Evolutionary conservation across 2,113 vertebrate species (phyloP).

Genomic region (Tyto alba): DNA sequence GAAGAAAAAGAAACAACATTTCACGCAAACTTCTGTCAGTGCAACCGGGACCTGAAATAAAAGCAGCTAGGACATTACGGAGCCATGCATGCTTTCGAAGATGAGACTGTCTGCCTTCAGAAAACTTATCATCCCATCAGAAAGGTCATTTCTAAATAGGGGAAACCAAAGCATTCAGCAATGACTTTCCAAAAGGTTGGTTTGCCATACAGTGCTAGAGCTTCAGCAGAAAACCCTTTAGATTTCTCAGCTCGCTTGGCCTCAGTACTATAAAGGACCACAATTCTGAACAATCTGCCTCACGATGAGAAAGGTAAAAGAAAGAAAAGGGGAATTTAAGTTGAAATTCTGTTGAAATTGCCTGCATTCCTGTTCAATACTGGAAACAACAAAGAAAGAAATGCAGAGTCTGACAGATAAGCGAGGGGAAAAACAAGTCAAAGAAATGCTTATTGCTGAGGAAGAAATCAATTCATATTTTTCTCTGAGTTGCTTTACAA

Average conservation of each 20-base stretch:
- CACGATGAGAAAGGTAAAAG: background rate
- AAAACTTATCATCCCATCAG: background rate
- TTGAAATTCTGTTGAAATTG: background rate
- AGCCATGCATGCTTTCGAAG: rapidly evolving
- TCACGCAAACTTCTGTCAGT: background rate
- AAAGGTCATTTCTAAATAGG: background rate
- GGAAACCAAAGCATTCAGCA: background rate
- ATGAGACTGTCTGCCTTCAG: background rate
- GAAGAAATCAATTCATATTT: background rate
- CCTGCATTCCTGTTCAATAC: background rate
- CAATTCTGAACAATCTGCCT: background rate
- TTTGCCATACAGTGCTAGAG: background rate
- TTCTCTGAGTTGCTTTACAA: background rate
- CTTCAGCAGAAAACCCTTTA: background rate
- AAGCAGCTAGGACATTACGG: background rate
- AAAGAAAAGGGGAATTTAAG: background rate
- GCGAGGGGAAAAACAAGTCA: background rate
- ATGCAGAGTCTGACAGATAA: background rate
- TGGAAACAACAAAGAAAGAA: background rate
- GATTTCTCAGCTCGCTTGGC: background rate
- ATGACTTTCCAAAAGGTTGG: background rate
- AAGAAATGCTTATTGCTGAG: background rate
- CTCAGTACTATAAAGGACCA: background rate
- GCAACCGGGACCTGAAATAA: background rate
- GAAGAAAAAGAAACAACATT: background rate